Percentiles rank a stretch among this genome's conserved stretches.
Evolutionary conservation across 2,113 vertebrate genomes (phyloP).

Genomic region (Paramormyrops kingsleyae): DNA sequence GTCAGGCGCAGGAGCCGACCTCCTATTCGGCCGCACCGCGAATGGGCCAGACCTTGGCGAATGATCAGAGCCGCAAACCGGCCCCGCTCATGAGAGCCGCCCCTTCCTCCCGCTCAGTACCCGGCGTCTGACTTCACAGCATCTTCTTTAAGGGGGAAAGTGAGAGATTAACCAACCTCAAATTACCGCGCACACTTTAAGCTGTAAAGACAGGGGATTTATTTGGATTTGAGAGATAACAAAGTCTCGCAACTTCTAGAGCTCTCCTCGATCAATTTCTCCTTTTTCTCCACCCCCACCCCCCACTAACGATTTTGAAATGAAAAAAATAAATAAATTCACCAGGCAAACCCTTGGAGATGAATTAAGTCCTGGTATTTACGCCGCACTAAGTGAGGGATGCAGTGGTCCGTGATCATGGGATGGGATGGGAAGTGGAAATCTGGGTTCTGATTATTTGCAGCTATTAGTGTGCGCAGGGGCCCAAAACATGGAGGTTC

Average conservation of each 20-base stretch:
- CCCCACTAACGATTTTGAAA: conserved; percentile 87
- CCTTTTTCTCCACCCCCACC: conserved; percentile 36
- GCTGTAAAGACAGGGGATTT: conserved; percentile 99
- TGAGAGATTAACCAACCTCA: conserved; percentile 95
- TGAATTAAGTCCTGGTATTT: conserved; percentile 71
- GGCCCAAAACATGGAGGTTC: conserved; percentile 60
- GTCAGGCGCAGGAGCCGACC: conserved; percentile 35
- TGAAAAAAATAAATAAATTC: conserved; percentile 68
- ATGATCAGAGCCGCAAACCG: conserved; percentile 48
- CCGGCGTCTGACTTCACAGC: conserved; percentile 81
- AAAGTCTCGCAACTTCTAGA: conserved; percentile 94
- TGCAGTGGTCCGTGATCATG: conserved; percentile 61
- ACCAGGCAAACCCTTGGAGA: conserved; percentile 70
- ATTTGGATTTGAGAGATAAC: conserved; percentile 96
- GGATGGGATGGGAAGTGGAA: conserved; percentile 34
- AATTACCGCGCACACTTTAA: conserved; percentile 88
- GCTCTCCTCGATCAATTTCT: conserved; percentile 92
- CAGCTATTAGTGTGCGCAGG: conserved; percentile 63
- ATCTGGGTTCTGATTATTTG: conserved; percentile 53
- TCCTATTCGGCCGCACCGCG: conserved; percentile 40
- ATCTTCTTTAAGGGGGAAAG: conserved; percentile 81
- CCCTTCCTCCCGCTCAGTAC: conserved; percentile 76
- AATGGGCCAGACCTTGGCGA: conserved; percentile 36
- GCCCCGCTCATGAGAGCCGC: conserved; percentile 71
- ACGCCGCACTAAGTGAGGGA: conserved; percentile 68